Evolutionary conservation across 1,140 invertebrate species (phyloP).

Genomic region (Neelides sp.): DNA sequence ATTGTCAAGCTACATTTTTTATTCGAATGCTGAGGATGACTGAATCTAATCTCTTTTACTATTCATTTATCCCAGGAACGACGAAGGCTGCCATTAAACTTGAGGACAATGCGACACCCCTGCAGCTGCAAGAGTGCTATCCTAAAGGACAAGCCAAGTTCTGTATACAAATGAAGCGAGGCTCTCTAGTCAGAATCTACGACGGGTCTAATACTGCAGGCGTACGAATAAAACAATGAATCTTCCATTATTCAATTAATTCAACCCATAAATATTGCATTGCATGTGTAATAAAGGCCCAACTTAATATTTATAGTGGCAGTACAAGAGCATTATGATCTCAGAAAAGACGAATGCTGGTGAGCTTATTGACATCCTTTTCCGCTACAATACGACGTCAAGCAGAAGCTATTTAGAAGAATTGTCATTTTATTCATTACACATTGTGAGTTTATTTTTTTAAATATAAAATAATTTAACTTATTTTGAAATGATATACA

Average conservation of each 20-base stretch:
- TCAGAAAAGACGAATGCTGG: slow-evolving; percentile 79
- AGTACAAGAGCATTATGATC: slow-evolving; percentile 81
- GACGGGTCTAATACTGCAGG: slow-evolving; percentile 77
- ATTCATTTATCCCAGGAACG: too few relatives aligned
- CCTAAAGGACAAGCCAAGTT: slow-evolving; percentile 76
- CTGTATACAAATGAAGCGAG: slow-evolving; percentile 66
- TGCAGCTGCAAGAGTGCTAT: slow-evolving; percentile 77
- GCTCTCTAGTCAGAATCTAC: slow-evolving; percentile 72
- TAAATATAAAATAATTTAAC: slow-evolving; percentile 1
- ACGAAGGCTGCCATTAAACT: slow-evolving; percentile 36
- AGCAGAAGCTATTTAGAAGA: too few relatives aligned
- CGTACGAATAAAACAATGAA: slow-evolving; percentile 38
- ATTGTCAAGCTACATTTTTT: too few relatives aligned
- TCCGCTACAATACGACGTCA: slow-evolving; percentile 51
- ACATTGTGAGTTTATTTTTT: slow-evolving; percentile 24
- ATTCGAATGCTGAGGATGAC: too few relatives aligned
- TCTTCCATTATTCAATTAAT: neutral
- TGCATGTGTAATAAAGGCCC: neutral
- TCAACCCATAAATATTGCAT: neutral
- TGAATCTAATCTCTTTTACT: neutral
- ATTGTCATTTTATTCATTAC: slow-evolving; percentile 25
- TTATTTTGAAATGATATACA: slow-evolving; percentile 7
- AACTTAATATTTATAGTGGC: slow-evolving; percentile 45
- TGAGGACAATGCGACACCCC: slow-evolving; percentile 74
- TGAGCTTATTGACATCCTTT: slow-evolving; percentile 68